Evolutionary conservation across 2,888 invertebrate species (phyloP).

Genomic region (Zootermopsis nevadensis): DNA sequence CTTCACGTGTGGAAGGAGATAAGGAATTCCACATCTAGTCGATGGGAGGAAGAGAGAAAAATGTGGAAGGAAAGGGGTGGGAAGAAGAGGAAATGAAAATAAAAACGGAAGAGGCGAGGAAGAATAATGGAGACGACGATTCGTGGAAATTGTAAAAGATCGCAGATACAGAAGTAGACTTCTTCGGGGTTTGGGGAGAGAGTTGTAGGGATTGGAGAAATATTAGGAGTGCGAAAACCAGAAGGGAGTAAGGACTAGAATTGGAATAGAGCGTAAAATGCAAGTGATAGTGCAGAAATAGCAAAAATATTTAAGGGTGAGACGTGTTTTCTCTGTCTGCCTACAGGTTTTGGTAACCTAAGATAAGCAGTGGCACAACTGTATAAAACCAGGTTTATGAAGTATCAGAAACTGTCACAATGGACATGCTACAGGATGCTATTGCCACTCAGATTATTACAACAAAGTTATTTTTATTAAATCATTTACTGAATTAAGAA

Average conservation of each 20-base stretch:
- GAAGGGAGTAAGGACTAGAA: background rate
- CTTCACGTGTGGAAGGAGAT: background rate
- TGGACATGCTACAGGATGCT: too few relatives aligned
- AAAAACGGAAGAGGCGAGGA: background rate
- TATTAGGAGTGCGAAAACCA: background rate
- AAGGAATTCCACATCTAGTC: background rate
- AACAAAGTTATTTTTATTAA: too few relatives aligned
- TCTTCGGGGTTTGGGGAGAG: background rate
- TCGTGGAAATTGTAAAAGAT: conserved; percentile 33
- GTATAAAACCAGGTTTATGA: too few relatives aligned
- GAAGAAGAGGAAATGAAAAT: background rate
- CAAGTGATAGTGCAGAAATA: background rate
- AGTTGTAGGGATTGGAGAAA: background rate
- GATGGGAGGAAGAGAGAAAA: background rate
- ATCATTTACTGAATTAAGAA: too few relatives aligned
- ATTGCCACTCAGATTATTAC: too few relatives aligned
- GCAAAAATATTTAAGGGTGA: background rate
- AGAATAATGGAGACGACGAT: conserved; percentile 36
- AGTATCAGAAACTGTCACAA: too few relatives aligned
- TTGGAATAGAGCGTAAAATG: background rate
- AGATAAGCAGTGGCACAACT: background rate
- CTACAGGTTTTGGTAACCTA: background rate
- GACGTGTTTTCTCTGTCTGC: background rate
- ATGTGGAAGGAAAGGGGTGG: background rate
- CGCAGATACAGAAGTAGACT: conserved; percentile 1